Base-by-base conservation (phyloP, 2,797 vertebrate species). In the Silurus lanzhouensis region DNA sequence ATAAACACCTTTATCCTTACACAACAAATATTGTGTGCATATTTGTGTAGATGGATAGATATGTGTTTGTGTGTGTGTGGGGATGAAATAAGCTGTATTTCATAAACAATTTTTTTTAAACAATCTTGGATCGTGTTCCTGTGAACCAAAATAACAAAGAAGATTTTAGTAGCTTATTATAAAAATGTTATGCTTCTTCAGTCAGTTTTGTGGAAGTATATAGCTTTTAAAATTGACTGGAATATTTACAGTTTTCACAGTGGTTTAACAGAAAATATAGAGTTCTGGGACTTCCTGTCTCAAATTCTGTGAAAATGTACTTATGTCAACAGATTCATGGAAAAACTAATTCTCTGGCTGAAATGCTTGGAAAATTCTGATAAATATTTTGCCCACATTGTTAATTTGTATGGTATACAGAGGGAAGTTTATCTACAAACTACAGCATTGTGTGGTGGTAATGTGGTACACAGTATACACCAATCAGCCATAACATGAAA, bases 291-390 rank as follows among this genome's bases (percentile, higher is more conserved):
- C 10, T 52, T 74, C 2, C 3, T 44, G 31, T 58, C 27, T 10
- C 38, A 64, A 9, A 3, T 80, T 64, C 77, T 15, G 60, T 48
- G 77, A 64, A 80, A 79, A 38, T 61, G 9, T 22, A 44, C 9
- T 46, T 79, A 27, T 4, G 6, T 63, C 38, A 64, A 64, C 44
- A 25, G 2, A 46, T 25, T 48, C 60, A 64, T 63, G 77, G 77
- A 64, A 80, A 63, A 80, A 19, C 13, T 64, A 7, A 44, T 63
- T 63, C 38, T 15, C 2, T 44, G 14, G 6, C 38, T 17, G 38
- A 64, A 46, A 80, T 82, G 5, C 66, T 57, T 44, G 81, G 81
- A 82, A 82, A 38, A 58, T 82, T 82, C 52, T 31, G 38, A 25
- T 70, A 48, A 68, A 38, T 68, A 38, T 67, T 70, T 82, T 70